Evolutionary conservation across 2,797 vertebrate genomes (phyloP), one percentile per base, ranked within the genome.

Genomic region (Sylvia borin): DNA sequence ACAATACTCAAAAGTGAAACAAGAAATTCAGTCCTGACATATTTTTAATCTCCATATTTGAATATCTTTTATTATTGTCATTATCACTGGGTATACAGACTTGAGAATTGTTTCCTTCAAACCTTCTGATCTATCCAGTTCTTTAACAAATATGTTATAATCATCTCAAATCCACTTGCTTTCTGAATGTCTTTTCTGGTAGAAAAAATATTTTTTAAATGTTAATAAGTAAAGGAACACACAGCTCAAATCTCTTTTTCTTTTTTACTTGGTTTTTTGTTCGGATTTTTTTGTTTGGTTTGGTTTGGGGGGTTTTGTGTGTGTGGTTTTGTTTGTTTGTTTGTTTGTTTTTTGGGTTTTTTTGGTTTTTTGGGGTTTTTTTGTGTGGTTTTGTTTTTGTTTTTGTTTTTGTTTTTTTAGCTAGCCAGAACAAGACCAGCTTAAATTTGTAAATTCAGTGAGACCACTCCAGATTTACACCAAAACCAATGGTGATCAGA

Each of bases 251-350:
- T 8, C 0, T 25, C 25, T 12, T 12, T 9, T 40, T 7, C 17
- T 6, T 0, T 4, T 0, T 3, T 40, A 19, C 1, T 8, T 3
- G 3, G 8, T 36, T 36, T 0, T 11, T 17, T 3, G 8, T 3
- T 3, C 6, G 42, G 42, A 16, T 11, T 10, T 9, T 6, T 13
- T 7, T 17, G 15, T 42, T 42, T 42, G 42, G 16, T 36, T 36
- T 36, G 36, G 9, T 5, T 12, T 36, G 4, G 36, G 36, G 42
- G 42, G 36, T 34, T 27, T 21, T n/a, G n/a, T n/a, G n/a, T n/a
- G n/a, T n/a, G n/a, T n/a, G n/a, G n/a, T 12, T 6, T 9, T 36
- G 4, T 10, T 19, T 7, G 17, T 8, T 17, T 36, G 32, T 29
- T 11, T 5, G 10, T 32, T 34, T 25, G 43, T 4, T 36, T 26